Conservation (phyloP, 1,140 invertebrate genomes). For the Drosophila willistoni region DNA sequence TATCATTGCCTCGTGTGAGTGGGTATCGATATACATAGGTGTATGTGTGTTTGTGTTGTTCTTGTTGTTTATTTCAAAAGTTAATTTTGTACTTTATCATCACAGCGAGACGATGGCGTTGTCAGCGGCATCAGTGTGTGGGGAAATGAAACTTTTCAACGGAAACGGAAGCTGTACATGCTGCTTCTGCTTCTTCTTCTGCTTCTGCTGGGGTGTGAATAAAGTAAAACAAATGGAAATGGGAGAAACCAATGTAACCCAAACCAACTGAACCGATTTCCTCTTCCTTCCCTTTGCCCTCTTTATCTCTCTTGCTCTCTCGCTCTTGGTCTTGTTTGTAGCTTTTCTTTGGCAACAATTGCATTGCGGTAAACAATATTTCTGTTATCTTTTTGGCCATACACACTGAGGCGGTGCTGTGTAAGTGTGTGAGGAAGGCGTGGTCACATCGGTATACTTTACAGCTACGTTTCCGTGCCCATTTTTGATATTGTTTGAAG, state of each 20-base stretch:
- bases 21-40: slow-evolving; percentile 17
- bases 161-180: slow-evolving; percentile 75
- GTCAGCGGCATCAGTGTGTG: slow-evolving; percentile 48
- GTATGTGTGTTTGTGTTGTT: slow-evolving; percentile 32
- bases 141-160: slow-evolving; percentile 77
- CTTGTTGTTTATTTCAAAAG: slow-evolving; percentile 76
- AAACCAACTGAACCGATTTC: slow-evolving; percentile 12
- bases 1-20: slow-evolving; percentile 19
- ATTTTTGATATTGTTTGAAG: slow-evolving; percentile 70
- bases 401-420: slow-evolving; percentile 28
- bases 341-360: slow-evolving; percentile 75
- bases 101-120: slow-evolving; percentile 31
- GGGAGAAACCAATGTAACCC: slow-evolving; percentile 9
- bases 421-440: not conserved
- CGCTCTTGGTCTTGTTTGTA: not conserved
- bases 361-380: slow-evolving; percentile 80
- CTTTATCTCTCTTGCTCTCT: not conserved
- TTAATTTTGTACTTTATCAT: slow-evolving; percentile 79
- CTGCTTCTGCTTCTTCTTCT: slow-evolving; percentile 40
- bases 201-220: slow-evolving; percentile 63
- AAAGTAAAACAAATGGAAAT: slow-evolving; percentile 77
- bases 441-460: slow-evolving; percentile 60
- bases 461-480: slow-evolving; percentile 64
- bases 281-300: not conserved
- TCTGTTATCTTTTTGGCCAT: slow-evolving; percentile 69